Percentiles rank a stretch among this genome's conserved stretches.
These are phyloP conservation scores for Heterodera schachtii DNA, from an alignment of 1,140 invertebrate species.

Conservation along the genomic window DNA sequence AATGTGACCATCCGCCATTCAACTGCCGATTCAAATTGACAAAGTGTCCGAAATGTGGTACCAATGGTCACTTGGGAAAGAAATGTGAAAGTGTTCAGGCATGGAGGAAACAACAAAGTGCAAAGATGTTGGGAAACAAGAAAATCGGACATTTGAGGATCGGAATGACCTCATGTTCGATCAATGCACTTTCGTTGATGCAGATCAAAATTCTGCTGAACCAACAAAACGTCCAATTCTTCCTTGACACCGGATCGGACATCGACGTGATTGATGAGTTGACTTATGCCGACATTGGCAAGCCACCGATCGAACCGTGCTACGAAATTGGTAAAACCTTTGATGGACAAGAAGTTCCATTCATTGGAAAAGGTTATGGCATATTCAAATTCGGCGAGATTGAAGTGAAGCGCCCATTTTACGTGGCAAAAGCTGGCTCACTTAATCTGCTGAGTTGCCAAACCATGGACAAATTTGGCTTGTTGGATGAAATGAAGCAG, in stretches of 20 bases:
- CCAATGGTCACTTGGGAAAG: neutral
- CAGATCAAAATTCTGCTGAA: neutral
- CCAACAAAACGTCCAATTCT: neutral
- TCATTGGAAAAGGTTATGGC: neutral
- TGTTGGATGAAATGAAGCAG: neutral
- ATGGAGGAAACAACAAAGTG: neutral
- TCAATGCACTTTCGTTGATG: neutral
- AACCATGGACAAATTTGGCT: slow-evolving; percentile 6
- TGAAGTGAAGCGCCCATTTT: neutral
- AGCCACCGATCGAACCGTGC: neutral
- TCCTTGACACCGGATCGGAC: neutral
- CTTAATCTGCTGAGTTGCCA: neutral
- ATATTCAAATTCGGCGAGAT: neutral
- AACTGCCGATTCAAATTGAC: neutral
- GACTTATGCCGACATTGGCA: neutral
- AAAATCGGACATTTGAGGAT: neutral
- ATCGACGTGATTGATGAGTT: neutral
- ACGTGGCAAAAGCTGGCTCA: neutral
- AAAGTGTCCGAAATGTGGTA: neutral
- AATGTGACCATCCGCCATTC: neutral
- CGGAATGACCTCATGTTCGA: neutral
- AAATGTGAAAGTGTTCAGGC: neutral
- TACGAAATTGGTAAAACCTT: neutral
- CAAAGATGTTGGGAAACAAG: neutral
- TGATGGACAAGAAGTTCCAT: neutral